phyloP scores from a whole-genome alignment of 2,888 invertebrate genomes.

The Druceiella hillmani region DNA sequence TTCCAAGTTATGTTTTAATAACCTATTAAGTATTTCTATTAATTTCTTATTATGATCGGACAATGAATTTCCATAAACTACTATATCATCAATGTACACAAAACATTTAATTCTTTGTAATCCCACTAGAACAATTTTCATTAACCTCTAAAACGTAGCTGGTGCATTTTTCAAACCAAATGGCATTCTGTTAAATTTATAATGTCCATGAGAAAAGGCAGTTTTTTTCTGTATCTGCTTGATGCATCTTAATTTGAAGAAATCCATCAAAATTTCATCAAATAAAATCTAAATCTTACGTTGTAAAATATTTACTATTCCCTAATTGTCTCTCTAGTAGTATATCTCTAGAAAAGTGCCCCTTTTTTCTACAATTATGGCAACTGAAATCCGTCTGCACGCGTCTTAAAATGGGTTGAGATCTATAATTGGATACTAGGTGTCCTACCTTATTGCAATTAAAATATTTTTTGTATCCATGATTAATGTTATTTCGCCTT shows the following conservation, averaged over 20 bases:
- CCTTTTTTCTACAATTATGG: too few relatives aligned
- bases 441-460: slow-evolving; percentile 18
- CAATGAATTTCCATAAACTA: too few relatives aligned
- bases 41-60: too few relatives aligned
- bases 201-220: neutral
- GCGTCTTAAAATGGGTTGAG: too few relatives aligned
- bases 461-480: slow-evolving; percentile 14
- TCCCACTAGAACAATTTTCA: neutral
- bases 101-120: neutral
- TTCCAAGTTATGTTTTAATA: too few relatives aligned
- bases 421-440: slow-evolving; percentile 15
- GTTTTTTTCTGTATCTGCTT: neutral
- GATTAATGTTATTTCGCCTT: neutral
- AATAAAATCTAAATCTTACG: too few relatives aligned
- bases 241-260: neutral
- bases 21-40: too few relatives aligned
- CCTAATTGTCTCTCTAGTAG: too few relatives aligned
- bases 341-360: too few relatives aligned
- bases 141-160: neutral
- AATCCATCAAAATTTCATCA: too few relatives aligned
- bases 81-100: neutral
- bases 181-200: neutral
- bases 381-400: too few relatives aligned
- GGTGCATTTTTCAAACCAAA: neutral
- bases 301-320: too few relatives aligned